Conservation (phyloP, 2,888 invertebrate genomes). For the Lymantria dispar region DNA sequence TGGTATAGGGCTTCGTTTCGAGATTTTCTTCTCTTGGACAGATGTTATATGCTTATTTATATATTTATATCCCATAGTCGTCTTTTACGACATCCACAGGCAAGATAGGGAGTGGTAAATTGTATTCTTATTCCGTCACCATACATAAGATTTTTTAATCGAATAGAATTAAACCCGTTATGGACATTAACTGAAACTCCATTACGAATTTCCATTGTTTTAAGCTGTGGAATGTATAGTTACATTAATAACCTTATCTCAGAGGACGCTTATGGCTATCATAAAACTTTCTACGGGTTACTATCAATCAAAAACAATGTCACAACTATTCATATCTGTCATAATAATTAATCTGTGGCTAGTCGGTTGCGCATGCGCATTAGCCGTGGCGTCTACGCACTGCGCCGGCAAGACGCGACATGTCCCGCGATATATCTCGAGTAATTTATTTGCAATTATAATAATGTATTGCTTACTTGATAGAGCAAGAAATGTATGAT, state of each 20-base stretch:
- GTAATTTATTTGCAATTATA: constrained; percentile 73
- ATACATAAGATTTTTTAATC: no score
- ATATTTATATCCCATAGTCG: no score
- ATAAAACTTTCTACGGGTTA: constrained; percentile 3
- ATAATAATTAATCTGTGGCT: constrained; percentile 33
- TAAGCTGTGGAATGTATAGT: neutral
- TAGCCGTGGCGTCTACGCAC: constrained; percentile 39
- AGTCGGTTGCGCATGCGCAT: constrained; percentile 41
- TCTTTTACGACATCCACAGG: no score
- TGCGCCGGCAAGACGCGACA: constrained; percentile 32
- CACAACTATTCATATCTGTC: constrained; percentile 15
- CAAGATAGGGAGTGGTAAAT: no score
- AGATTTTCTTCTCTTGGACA: no score
- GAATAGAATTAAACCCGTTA: no score
- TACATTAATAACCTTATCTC: neutral
- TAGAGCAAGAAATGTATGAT: constrained; percentile 6
- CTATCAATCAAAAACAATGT: constrained; percentile 6
- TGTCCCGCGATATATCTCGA: constrained; percentile 63
- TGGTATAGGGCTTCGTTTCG: no score
- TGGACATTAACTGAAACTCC: neutral
- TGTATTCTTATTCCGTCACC: no score
- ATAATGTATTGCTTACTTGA: constrained; percentile 35
- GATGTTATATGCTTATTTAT: no score
- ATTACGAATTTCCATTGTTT: neutral
- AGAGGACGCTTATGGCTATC: neutral